These are phyloP conservation scores for Danaus chrysippus DNA, from an alignment of 2,888 invertebrate species.

Conservation along the genomic window DNA sequence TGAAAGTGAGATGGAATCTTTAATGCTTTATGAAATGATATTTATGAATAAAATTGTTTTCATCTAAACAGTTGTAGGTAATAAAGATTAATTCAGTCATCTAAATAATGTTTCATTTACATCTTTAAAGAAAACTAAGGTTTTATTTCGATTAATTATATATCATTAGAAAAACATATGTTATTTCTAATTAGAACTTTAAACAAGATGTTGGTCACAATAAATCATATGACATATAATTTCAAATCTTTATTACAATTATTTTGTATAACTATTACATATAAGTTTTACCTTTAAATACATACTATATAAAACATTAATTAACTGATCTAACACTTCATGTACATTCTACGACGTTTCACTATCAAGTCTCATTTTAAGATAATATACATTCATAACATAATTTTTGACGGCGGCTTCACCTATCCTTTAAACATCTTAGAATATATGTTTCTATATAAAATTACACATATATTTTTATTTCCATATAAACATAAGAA, in stretches of 20 bases:
- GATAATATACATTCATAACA: slow-evolving; percentile 26
- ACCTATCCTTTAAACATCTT: no score
- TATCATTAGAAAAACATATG: no score
- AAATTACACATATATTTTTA: no score
- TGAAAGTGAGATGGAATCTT: not conserved
- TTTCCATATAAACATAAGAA: no score
- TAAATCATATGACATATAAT: not conserved
- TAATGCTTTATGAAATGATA: not conserved
- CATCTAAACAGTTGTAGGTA: no score
- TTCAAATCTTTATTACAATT: not conserved
- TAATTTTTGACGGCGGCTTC: not conserved
- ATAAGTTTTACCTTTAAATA: not conserved
- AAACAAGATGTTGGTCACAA: not conserved
- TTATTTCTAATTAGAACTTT: no score
- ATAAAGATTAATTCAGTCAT: no score
- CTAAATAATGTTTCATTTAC: no score
- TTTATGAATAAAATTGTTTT: no score
- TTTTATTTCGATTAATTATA: no score
- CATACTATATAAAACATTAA: slow-evolving; percentile 19
- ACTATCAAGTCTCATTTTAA: slow-evolving; percentile 56
- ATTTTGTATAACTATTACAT: not conserved
- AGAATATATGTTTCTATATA: no score
- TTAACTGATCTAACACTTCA: slow-evolving; percentile 25
- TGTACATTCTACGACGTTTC: slow-evolving; percentile 52
- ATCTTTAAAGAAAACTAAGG: no score